Percentiles rank a stretch among this genome's conserved stretches.
Conservation (phyloP, 1,140 invertebrate species). For the Bombyx mori region DNA sequence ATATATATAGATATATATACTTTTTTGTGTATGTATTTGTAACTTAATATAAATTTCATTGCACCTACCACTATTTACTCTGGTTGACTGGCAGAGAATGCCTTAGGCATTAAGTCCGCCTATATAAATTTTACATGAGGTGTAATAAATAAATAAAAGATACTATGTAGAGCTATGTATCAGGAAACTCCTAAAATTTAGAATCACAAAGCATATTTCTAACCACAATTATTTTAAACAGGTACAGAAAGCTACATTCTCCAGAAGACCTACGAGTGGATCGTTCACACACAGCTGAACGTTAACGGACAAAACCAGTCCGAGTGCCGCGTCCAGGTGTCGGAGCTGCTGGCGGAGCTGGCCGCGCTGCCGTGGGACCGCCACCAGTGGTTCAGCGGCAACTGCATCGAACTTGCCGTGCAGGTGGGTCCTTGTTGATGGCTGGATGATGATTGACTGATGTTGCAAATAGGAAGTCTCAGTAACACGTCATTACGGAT, state of each 20-base stretch:
- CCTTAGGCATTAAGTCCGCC: too few species aligned
- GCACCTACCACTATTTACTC: too few species aligned
- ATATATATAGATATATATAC: too few species aligned
- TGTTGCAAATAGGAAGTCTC: too few species aligned
- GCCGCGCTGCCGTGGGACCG: conserved; percentile 24
- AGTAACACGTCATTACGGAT: too few species aligned
- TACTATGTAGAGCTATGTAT: background rate
- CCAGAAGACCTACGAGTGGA: conserved; percentile 36
- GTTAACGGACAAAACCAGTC: conserved; percentile 6
- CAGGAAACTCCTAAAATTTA: background rate
- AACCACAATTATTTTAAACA: conserved; percentile 5
- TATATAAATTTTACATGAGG: too few species aligned
- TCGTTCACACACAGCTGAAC: conserved; percentile 15
- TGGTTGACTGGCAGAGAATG: too few species aligned
- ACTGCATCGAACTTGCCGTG: conserved; percentile 20
- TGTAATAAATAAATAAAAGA: too few species aligned
- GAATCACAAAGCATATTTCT: background rate
- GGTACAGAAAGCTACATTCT: conserved; percentile 29
- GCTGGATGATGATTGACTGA: too few species aligned
- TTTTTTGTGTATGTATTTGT: too few species aligned
- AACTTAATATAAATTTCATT: too few species aligned
- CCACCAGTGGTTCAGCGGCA: conserved; percentile 29
- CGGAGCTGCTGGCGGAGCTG: conserved; percentile 21
- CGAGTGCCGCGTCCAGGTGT: conserved; percentile 21
- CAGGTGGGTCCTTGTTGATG: conserved; percentile 18